These are phyloP conservation scores for Timema podura DNA, from an alignment of 2,888 invertebrate species.

Conservation along the genomic window DNA sequence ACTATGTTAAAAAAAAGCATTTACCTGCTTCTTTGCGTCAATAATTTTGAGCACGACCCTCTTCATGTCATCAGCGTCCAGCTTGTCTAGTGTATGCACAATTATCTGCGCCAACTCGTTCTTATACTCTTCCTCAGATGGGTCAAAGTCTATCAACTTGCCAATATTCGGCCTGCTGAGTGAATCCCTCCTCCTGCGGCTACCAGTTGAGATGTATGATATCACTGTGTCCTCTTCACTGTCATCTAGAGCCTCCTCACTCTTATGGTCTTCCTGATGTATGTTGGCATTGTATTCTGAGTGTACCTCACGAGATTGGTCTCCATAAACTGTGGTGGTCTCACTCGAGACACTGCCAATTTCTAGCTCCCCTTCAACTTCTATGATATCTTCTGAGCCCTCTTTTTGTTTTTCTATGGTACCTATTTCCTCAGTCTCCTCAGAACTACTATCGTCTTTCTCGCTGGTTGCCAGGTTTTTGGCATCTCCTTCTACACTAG, in stretches of 20 bases:
- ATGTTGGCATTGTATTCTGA: too few relatives aligned
- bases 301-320: too few relatives aligned
- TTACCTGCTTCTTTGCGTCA: slow-evolving; percentile 43
- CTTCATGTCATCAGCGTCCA: slow-evolving; percentile 49
- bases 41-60: slow-evolving; percentile 48
- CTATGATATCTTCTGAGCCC: not conserved
- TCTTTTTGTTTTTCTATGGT: not conserved
- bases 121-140: slow-evolving; percentile 37
- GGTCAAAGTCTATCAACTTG: slow-evolving; percentile 32
- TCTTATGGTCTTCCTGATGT: too few relatives aligned
- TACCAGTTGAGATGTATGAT: not conserved
- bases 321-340: too few relatives aligned
- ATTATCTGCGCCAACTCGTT: slow-evolving; percentile 48
- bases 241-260: too few relatives aligned
- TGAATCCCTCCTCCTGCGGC: slow-evolving; percentile 23
- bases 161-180: slow-evolving; percentile 33
- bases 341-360: too few relatives aligned
- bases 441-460: slow-evolving; percentile 10
- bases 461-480: too few relatives aligned
- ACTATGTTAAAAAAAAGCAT: not conserved
- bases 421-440: slow-evolving; percentile 8
- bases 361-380: too few relatives aligned
- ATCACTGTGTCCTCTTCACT: slow-evolving; percentile 16
- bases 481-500: too few relatives aligned
- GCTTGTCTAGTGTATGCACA: slow-evolving; percentile 47